A percentile compares a stretch with the other conserved stretches of the same genome.
phyloP scores from a whole-genome alignment of 2,797 vertebrate genomes.

The Intellagama lesueurii region DNA sequence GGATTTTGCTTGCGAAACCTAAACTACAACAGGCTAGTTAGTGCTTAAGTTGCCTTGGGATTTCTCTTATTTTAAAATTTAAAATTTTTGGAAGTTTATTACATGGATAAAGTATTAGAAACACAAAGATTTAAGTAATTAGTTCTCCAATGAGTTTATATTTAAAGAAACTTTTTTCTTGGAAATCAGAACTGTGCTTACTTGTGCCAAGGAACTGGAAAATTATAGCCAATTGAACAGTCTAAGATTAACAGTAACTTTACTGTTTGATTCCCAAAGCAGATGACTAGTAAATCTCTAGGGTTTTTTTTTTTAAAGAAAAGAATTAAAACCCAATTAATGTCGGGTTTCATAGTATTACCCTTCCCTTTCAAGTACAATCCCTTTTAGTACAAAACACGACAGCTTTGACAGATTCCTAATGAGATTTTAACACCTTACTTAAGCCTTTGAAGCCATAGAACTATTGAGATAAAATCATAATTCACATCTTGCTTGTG shows the following conservation, averaged over 20 bases:
- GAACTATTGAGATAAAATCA: background rate
- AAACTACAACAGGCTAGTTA: background rate
- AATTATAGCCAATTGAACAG: background rate
- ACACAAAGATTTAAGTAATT: background rate
- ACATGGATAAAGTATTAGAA: background rate
- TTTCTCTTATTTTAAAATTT: background rate
- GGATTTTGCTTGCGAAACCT: background rate
- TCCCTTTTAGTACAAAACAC: conserved; percentile 16
- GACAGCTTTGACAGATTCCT: conserved; percentile 14
- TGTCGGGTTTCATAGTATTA: conserved; percentile 6
- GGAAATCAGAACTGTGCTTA: background rate
- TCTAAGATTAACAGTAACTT: background rate
- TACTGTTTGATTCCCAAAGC: conserved; percentile 10
- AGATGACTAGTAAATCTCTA: conserved; percentile 3
- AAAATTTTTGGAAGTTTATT: background rate
- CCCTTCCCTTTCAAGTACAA: background rate
- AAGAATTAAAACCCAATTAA: conserved; percentile 14
- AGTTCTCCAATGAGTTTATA: background rate
- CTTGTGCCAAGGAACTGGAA: background rate
- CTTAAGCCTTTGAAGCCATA: background rate
- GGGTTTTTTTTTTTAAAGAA: background rate
- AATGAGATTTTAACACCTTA: conserved; percentile 17
- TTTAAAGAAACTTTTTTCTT: background rate
- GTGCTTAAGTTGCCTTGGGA: background rate
- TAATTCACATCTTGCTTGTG: too few species aligned